Evolutionary conservation across 2,797 vertebrate genomes (phyloP), one percentile per base, ranked within the genome.

Genomic region (Percopsis omiscomaycus): DNA sequence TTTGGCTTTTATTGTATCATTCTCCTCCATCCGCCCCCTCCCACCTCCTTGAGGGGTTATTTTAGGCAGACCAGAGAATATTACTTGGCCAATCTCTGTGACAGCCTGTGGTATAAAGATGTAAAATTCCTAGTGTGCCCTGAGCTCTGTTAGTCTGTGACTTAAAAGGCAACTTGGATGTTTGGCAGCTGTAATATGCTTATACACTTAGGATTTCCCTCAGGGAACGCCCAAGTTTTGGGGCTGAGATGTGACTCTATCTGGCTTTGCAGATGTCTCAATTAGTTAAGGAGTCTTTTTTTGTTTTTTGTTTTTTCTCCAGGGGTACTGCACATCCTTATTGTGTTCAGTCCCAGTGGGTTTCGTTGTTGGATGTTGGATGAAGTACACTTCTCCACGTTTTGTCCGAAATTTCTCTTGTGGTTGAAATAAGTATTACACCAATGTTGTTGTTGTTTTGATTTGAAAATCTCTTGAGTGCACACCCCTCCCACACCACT

Each of bases 191-290:
- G 51, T 79, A 64, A 79, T 63, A 68, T 67, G 62, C 63, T 67
- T 75, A 77, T 11, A 47, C 55, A 48, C 47, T 57, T 37, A 69
- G 59, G 81, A 71, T 78, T 78, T 60, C 59, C 69, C 66, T 65
- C 46, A 13, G 60, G 72, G 54, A 67, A 59, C 58, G 61, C 46
- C 10, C 3, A 61, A 73, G 64, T 73, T 79, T 65, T 59, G 13
- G 22, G 61, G 55, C 12, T 13, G 61, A 64, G 61, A 76, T 62
- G 48, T 44, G 47, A 56, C 72, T 75, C 73, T 81, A 84, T 79
- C 77, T 55, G 74, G 63, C 73, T 71, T 59, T 57, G 63, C 79
- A 78, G 72, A 78, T 66, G 27, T 78, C 74, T 84, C 67, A 73
- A 79, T 77, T 74, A 69, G 64, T 55, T 32, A 60, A 69, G 69